These are phyloP conservation scores for Gonioctena quinquepunctata DNA, from an alignment of 1,140 invertebrate species.

Conservation along the genomic window DNA sequence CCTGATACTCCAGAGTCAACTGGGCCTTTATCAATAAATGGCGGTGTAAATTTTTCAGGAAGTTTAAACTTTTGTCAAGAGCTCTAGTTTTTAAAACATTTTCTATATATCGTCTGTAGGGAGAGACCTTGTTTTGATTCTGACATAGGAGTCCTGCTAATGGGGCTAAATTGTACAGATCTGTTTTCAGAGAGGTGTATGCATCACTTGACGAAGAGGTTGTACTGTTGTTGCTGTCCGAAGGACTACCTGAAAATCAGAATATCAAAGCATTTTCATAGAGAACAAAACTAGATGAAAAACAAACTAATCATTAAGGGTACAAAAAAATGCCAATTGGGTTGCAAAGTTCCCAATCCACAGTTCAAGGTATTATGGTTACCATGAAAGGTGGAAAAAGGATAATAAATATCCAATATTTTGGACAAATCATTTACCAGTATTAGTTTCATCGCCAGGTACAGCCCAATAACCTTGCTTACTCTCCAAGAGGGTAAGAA, in stretches of 20 bases:
- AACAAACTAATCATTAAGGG: too few species aligned
- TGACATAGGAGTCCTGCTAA: slow-evolving; percentile 56
- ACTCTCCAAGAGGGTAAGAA: slow-evolving; percentile 63
- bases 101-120: slow-evolving; percentile 78
- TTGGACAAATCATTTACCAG: slow-evolving; percentile 27
- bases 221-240: slow-evolving; percentile 51
- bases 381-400: too few species aligned
- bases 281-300: too few species aligned
- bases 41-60: slow-evolving; percentile 72
- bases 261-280: too few species aligned
- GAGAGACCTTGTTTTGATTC: slow-evolving; percentile 52
- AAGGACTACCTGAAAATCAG: slow-evolving; percentile 37
- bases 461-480: slow-evolving; percentile 41
- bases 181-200: slow-evolving; percentile 27
- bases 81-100: slow-evolving; percentile 85
- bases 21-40: slow-evolving; percentile 70
- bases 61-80: slow-evolving; percentile 75
- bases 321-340: too few species aligned
- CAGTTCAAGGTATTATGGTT: too few species aligned
- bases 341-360: too few species aligned
- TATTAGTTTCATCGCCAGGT: slow-evolving; percentile 24
- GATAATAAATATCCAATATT: too few species aligned
- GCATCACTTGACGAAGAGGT: slow-evolving; percentile 40
- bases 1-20: slow-evolving; percentile 67
- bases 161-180: slow-evolving; percentile 54